Percentiles rank a stretch among this genome's conserved stretches.
phyloP scores from a whole-genome alignment of 2,113 vertebrate genomes.

The Triplophysa rosa region DNA sequence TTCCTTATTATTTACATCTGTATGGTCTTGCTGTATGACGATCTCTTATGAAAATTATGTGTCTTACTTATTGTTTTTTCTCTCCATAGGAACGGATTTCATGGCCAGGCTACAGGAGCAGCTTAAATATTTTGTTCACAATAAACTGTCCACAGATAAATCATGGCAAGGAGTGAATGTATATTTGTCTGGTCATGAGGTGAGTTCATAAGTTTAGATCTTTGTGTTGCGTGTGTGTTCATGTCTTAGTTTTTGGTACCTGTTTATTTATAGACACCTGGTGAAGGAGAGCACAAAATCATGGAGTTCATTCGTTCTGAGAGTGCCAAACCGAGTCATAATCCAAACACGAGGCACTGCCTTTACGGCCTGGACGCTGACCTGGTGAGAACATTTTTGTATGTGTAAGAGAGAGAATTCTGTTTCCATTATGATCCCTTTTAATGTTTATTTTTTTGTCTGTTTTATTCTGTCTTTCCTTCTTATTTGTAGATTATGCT shows the following conservation, averaged over 20 bases:
- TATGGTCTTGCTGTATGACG: background rate
- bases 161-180: constrained; percentile 91
- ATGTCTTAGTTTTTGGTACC: background rate
- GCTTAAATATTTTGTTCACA: constrained; percentile 97
- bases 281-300: constrained; percentile 98
- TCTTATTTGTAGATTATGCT: constrained; percentile 86
- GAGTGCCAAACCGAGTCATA: constrained; percentile 81
- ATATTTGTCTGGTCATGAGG: constrained; percentile 97
- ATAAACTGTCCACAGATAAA: constrained; percentile 92
- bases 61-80: background rate
- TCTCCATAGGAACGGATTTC: constrained; percentile 90
- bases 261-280: constrained; percentile 85
- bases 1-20: background rate
- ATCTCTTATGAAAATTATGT: background rate
- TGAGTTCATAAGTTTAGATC: constrained; percentile 53
- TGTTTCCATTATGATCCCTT: too few relatives aligned
- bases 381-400: constrained; percentile 77
- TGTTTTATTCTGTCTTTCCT: background rate
- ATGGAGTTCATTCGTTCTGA: constrained; percentile 99
- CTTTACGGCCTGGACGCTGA: constrained; percentile 98
- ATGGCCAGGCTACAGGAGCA: constrained; percentile 96
- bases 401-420: background rate
- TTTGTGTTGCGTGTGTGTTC: background rate
- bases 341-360: constrained; percentile 95
- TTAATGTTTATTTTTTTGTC: background rate